A percentile compares a stretch with the other conserved stretches of the same genome.
These are phyloP conservation scores for Aplysina aerophoba DNA, from an alignment of 37 sponge, comb jelly and placozoan genomes.

Conservation along the genomic window DNA sequence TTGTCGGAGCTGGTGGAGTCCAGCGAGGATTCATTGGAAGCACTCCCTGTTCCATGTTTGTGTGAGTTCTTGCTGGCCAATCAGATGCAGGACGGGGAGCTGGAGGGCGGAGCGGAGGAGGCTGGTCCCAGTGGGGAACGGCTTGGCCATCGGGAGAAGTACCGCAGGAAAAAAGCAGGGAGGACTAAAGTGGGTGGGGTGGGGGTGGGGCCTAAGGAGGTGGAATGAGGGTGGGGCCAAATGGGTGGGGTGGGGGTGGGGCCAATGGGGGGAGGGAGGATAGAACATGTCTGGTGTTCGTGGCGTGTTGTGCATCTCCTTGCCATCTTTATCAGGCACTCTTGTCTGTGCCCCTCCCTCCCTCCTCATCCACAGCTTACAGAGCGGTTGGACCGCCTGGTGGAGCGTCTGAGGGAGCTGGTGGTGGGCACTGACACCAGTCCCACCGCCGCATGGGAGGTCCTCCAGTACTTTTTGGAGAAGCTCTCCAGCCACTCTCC, in stretches of 20 bases:
- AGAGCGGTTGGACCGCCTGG: conserved; percentile 61
- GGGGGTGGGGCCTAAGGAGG: background rate
- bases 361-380: conserved; percentile 35
- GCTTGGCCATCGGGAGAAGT: conserved; percentile 57
- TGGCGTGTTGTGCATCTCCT: no score
- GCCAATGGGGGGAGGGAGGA: background rate
- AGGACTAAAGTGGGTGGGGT: conserved; percentile 57
- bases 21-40: conserved; percentile 87
- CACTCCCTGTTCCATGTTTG: conserved; percentile 93
- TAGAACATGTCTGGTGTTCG: no score
- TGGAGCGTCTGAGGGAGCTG: conserved; percentile 54
- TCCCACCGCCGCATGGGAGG: conserved; percentile 33
- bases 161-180: conserved; percentile 55
- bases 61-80: conserved; percentile 95
- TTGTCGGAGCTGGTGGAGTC: conserved; percentile 90
- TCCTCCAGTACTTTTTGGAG: conserved; percentile 68
- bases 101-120: conserved; percentile 19
- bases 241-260: background rate
- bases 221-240: background rate
- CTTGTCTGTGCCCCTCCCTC: no score
- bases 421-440: conserved; percentile 45
- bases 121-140: conserved; percentile 10
- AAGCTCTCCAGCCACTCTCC: conserved; percentile 60
- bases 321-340: no score
- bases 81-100: conserved; percentile 55